Conservation (phyloP, 2,888 invertebrate species). For the Bombylius major region DNA sequence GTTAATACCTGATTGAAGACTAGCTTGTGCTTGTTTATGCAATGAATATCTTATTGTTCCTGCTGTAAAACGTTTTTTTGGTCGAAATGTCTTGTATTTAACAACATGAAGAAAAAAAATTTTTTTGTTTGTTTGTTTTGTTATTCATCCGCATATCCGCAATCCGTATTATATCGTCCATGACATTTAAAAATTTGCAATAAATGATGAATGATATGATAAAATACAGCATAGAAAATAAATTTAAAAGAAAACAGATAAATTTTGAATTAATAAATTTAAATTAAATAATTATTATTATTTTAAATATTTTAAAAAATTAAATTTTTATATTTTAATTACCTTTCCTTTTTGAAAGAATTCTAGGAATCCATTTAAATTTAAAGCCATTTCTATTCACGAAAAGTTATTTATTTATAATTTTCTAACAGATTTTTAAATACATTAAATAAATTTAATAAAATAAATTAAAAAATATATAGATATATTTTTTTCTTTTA, state of each 20-base stretch:
- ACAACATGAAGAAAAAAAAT: constrained; percentile 18
- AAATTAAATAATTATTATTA: no score
- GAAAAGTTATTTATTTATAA: no score
- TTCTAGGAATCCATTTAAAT: constrained; percentile 57
- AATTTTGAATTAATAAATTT: no score
- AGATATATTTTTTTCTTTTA: no score
- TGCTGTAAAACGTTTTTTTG: constrained; percentile 75
- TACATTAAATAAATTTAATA: no score
- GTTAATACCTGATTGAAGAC: constrained; percentile 79
- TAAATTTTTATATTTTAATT: constrained; percentile 17
- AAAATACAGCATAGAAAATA: no score
- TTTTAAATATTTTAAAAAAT: neutral
- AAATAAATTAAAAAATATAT: no score
- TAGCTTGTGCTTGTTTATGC: constrained; percentile 84
- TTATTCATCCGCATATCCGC: neutral
- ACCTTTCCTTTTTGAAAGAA: constrained; percentile 71
- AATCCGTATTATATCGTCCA: neutral
- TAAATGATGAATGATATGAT: neutral
- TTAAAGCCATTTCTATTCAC: constrained; percentile 43
- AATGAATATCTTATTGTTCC: constrained; percentile 78
- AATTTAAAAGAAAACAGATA: neutral
- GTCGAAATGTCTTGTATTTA: constrained; percentile 63
- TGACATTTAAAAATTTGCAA: neutral
- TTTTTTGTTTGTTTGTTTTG: neutral
- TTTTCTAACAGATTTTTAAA: no score